Conservation (phyloP, 2,888 invertebrate species). For the Chromoteleia sp. region DNA sequence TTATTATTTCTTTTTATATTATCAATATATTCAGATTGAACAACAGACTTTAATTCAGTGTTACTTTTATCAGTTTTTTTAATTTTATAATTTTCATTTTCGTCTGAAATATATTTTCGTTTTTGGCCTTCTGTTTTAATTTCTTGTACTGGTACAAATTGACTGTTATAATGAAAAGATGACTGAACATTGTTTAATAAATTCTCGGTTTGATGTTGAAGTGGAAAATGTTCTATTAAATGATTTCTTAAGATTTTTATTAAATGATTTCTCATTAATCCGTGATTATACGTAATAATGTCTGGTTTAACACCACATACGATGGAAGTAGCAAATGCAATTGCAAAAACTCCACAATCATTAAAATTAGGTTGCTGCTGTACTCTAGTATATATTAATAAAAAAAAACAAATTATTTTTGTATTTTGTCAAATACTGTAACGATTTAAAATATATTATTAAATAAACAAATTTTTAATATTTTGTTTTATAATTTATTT, state of each 20-base stretch:
- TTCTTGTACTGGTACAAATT: background rate
- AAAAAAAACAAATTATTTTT: constrained; percentile 9
- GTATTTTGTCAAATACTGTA: no score
- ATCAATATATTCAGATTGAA: no score
- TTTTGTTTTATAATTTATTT: no score
- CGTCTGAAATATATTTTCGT: no score
- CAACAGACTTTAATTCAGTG: no score
- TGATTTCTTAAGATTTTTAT: constrained; percentile 25
- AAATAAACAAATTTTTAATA: no score
- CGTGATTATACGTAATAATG: constrained; percentile 6
- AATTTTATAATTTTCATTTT: no score
- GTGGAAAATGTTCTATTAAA: constrained; percentile 30
- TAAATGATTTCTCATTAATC: constrained; percentile 13
- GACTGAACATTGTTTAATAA: no score
- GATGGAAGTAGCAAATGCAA: constrained; percentile 30
- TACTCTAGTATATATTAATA: constrained; percentile 11
- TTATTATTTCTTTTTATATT: no score
- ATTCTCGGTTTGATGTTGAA: background rate
- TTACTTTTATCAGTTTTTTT: no score
- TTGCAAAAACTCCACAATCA: constrained; percentile 44
- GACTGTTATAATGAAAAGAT: background rate
- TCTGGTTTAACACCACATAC: constrained; percentile 10
- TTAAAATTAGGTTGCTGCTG: constrained; percentile 24
- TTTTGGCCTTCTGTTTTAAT: constrained; percentile 1
- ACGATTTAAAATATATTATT: no score